phyloP scores from a whole-genome alignment of 2,113 vertebrate genomes.

The Alexandromys fortis region DNA sequence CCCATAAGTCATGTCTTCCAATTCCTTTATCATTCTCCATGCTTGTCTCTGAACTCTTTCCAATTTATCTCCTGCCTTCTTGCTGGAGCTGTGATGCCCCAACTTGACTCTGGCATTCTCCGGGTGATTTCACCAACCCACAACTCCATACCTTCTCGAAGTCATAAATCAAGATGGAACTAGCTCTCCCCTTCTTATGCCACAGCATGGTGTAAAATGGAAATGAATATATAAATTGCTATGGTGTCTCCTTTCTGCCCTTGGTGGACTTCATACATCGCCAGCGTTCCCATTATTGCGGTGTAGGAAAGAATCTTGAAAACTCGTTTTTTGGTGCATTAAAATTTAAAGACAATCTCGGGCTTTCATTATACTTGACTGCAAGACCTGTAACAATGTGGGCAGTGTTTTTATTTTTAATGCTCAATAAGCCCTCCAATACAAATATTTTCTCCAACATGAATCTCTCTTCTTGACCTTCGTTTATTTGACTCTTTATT shows the following conservation, averaged over 20 bases:
- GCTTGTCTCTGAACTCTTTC: conserved; percentile 67
- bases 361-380: background rate
- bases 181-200: conserved; percentile 34
- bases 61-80: conserved; percentile 58
- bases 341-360: conserved; percentile 11
- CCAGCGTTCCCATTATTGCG: background rate
- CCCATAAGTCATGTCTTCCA: conserved; percentile 60
- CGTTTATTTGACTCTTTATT: conserved; percentile 41
- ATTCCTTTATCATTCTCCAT: conserved; percentile 63
- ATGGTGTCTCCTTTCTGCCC: background rate
- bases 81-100: conserved; percentile 53
- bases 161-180: conserved; percentile 74
- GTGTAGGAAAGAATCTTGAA: conserved; percentile 5
- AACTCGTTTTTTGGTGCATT: background rate
- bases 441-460: background rate
- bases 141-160: conserved; percentile 47
- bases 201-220: conserved; percentile 9
- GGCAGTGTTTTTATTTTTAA: background rate
- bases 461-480: background rate
- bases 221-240: conserved; percentile 46
- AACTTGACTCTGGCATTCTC: conserved; percentile 76
- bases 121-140: conserved; percentile 68
- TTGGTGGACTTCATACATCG: background rate
- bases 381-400: background rate
- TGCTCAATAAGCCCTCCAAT: background rate